A percentile compares a stretch with the other conserved stretches of the same genome.
phyloP scores from a whole-genome alignment of 2,888 invertebrate species.

The Pseudanteris insignis region DNA sequence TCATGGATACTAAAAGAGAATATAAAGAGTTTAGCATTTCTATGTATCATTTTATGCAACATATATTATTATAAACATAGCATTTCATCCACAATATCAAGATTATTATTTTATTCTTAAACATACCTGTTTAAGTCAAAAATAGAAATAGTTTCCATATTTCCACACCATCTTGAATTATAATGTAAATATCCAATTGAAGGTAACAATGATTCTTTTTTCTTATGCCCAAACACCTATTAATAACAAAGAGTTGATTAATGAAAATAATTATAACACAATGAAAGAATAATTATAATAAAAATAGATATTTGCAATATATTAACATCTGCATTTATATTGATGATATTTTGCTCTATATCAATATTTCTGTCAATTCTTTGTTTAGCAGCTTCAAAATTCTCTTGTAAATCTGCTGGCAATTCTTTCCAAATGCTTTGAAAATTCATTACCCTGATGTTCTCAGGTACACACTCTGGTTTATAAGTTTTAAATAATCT shows the following conservation, averaged over 20 bases:
- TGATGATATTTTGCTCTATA: slow-evolving; percentile 10
- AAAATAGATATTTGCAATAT: too few relatives aligned
- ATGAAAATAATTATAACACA: too few relatives aligned
- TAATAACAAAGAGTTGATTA: too few relatives aligned
- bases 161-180: slow-evolving; percentile 55
- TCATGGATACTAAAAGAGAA: slow-evolving; percentile 49
- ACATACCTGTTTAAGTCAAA: slow-evolving; percentile 57
- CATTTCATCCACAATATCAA: background rate
- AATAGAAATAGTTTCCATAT: slow-evolving; percentile 54
- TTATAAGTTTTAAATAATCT: slow-evolving; percentile 64
- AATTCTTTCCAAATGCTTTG: slow-evolving; percentile 61
- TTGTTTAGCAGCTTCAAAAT: slow-evolving; percentile 54
- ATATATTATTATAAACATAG: too few relatives aligned
- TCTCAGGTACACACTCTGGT: slow-evolving; percentile 63
- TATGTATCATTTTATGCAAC: too few relatives aligned
- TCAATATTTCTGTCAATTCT: slow-evolving; percentile 45
- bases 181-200: slow-evolving; percentile 58
- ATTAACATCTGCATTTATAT: slow-evolving; percentile 51
- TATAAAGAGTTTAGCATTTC: background rate
- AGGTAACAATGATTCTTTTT: slow-evolving; percentile 51
- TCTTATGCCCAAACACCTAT: slow-evolving; percentile 17
- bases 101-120: too few relatives aligned
- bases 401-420: slow-evolving; percentile 51
- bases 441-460: slow-evolving; percentile 56
- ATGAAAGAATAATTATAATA: too few relatives aligned